phyloP scores from a whole-genome alignment of 2,888 invertebrate genomes.

The Nomada goodeniana region DNA sequence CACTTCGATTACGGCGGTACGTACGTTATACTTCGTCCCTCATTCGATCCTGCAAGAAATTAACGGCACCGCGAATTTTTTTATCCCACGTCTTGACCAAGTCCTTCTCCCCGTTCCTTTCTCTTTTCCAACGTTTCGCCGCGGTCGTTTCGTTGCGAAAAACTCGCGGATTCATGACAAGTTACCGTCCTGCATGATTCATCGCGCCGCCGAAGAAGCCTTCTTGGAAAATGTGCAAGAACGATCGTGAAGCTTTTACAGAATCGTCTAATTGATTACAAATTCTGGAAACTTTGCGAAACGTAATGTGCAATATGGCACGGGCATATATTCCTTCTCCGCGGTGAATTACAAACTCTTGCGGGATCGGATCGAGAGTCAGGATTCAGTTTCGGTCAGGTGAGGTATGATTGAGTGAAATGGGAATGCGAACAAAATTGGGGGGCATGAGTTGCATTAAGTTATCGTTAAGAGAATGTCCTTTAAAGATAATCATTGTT shows the following conservation, averaged over 20 bases:
- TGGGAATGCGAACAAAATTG: too few species aligned
- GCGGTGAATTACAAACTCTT: too few species aligned
- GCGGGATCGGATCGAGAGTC: too few species aligned
- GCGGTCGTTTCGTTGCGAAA: conserved; percentile 5
- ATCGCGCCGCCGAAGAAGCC: conserved; percentile 22
- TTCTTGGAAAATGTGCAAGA: conserved; percentile 34
- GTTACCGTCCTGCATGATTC: conserved; percentile 36
- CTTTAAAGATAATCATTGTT: too few species aligned
- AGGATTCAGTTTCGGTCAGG: too few species aligned
- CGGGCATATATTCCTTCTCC: not conserved
- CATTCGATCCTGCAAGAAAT: conserved; percentile 36
- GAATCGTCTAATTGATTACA: not conserved
- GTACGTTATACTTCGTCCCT: conserved; percentile 33
- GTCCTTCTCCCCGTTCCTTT: not conserved
- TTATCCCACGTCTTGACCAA: conserved; percentile 5
- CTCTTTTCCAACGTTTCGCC: not conserved
- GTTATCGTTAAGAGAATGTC: too few species aligned
- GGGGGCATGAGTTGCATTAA: too few species aligned
- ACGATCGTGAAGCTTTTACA: conserved; percentile 9
- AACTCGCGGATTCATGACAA: conserved; percentile 34
- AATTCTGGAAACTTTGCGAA: not conserved
- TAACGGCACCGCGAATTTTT: conserved; percentile 37
- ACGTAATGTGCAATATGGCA: not conserved
- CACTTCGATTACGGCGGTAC: conserved; percentile 43
- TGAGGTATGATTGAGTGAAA: too few species aligned